phyloP scores from a whole-genome alignment of 2,888 invertebrate species.

The Caenorhabditis zanzibari region DNA sequence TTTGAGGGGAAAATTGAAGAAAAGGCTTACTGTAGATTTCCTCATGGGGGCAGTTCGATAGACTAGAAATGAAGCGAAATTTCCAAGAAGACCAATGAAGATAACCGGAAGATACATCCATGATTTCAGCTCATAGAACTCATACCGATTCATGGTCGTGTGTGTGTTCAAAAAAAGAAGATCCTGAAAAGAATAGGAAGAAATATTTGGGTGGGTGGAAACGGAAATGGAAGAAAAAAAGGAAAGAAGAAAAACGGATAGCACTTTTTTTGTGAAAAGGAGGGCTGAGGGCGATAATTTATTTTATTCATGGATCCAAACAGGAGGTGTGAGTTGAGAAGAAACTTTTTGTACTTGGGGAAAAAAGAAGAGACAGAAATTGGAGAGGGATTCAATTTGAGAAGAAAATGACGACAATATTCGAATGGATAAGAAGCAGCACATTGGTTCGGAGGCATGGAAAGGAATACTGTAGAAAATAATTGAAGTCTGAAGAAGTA shows the following conservation, averaged over 20 bases:
- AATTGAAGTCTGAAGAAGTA: too few species aligned
- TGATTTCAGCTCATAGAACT: constrained; percentile 63
- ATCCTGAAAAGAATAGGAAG: constrained; percentile 35
- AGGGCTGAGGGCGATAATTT: constrained; percentile 39
- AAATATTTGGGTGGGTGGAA: constrained; percentile 47
- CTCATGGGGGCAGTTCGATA: constrained; percentile 61
- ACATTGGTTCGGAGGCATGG: constrained; percentile 2
- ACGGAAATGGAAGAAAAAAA: constrained; percentile 38
- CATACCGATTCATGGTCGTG: constrained; percentile 54
- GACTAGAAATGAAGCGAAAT: constrained; percentile 63
- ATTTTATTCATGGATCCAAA: constrained; percentile 51
- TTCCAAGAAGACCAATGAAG: constrained; percentile 63
- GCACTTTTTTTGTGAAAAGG: constrained; percentile 11
- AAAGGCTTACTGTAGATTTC: constrained; percentile 54
- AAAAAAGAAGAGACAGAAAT: constrained; percentile 22
- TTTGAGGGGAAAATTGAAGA: neutral
- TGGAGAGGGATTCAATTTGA: constrained; percentile 52
- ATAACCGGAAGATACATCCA: constrained; percentile 62
- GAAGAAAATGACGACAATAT: constrained; percentile 45
- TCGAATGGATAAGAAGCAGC: constrained; percentile 14
- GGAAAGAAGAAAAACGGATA: constrained; percentile 32
- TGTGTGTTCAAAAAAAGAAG: constrained; percentile 25
- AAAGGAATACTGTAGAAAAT: neutral
- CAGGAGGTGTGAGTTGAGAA: constrained; percentile 38
- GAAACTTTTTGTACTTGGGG: constrained; percentile 57